Evolutionary conservation across 2,797 vertebrate genomes (phyloP).

Genomic region (Cheirogaleus major): DNA sequence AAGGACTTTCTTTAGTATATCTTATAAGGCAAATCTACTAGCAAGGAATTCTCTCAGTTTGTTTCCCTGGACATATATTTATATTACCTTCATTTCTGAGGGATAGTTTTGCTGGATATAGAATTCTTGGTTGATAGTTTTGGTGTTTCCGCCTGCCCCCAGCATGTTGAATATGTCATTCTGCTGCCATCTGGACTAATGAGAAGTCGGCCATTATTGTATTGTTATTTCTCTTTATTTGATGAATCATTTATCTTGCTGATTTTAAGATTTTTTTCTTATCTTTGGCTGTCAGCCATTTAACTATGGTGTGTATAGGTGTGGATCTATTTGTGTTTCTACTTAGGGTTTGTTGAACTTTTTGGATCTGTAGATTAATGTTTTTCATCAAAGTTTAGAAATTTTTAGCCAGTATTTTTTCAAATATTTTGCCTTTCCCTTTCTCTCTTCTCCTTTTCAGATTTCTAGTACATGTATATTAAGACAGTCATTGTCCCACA

Average conservation of each 20-base stretch:
- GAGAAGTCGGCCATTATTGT: not conserved
- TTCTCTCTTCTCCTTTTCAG: not conserved
- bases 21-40: not conserved
- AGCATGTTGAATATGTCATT: not conserved
- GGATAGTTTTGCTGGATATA: not conserved
- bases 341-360: not conserved
- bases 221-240: not conserved
- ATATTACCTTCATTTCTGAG: not conserved
- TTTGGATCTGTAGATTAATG: not conserved
- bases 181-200: not conserved
- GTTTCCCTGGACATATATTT: not conserved
- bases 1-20: not conserved
- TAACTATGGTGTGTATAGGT: not conserved
- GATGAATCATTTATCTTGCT: not conserved
- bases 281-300: not conserved
- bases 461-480: not conserved
- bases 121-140: not conserved
- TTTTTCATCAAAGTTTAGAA: not conserved
- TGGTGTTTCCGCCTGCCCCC: not conserved
- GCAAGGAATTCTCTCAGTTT: not conserved
- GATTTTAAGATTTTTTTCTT: not conserved
- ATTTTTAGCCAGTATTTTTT: not conserved
- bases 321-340: not conserved
- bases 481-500: not conserved
- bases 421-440: not conserved